Evolutionary conservation across 2,797 vertebrate species (phyloP).

Genomic region (Clangula hyemalis): DNA sequence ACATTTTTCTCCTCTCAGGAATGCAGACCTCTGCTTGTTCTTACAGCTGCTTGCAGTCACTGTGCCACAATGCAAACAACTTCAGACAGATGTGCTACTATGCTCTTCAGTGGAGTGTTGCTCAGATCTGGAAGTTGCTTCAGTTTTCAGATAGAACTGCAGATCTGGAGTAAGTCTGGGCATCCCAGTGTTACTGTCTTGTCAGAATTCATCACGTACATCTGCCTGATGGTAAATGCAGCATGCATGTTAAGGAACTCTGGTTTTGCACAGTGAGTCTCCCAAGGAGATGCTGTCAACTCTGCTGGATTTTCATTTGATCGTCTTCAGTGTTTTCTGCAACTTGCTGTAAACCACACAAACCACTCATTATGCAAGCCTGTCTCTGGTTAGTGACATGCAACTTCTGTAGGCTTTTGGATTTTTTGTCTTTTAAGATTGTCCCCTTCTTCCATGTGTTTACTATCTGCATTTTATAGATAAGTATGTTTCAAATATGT

Average conservation of each 20-base stretch:
- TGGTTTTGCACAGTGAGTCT: neutral
- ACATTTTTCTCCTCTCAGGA: accelerated
- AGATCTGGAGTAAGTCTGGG: neutral
- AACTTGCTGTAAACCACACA: neutral
- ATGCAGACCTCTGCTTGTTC: accelerated
- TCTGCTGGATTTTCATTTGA: neutral
- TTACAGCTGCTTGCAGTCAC: neutral
- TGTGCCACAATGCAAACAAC: neutral
- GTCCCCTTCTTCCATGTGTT: neutral
- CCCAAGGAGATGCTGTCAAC: neutral
- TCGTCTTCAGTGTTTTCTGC: neutral
- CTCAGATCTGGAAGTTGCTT: neutral
- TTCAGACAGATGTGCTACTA: neutral
- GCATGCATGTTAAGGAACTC: neutral
- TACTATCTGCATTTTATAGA: neutral
- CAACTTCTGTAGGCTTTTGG: neutral
- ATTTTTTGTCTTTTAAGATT: neutral
- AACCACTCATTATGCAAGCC: neutral
- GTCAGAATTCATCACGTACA: neutral
- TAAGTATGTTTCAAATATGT: neutral
- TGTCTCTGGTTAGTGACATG: neutral
- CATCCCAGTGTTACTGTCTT: neutral
- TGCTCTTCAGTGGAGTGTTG: neutral
- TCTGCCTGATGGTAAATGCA: neutral
- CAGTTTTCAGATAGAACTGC: neutral